Evolutionary conservation across 1,140 invertebrate genomes (phyloP).

Genomic region (Apis dorsata): DNA sequence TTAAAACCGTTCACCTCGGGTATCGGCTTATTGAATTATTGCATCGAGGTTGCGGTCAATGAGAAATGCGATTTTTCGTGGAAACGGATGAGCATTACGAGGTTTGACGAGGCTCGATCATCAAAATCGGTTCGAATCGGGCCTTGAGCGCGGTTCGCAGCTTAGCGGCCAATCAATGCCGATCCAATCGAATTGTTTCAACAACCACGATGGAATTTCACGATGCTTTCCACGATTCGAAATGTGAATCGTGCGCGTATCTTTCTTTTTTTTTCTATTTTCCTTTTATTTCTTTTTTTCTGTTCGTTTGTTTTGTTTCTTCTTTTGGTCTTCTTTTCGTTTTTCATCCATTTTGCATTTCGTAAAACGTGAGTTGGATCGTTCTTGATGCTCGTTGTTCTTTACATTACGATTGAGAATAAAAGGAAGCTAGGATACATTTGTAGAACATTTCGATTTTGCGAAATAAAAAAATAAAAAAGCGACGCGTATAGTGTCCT

Average conservation of each 20-base stretch:
- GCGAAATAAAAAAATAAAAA: too few relatives aligned
- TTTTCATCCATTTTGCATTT: not conserved
- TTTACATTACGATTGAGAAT: not conserved
- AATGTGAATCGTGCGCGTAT: not conserved
- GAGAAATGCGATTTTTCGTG: conserved; percentile 31
- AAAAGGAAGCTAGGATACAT: not conserved
- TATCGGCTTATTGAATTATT: conserved; percentile 43
- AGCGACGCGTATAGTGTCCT: not conserved
- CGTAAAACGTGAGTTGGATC: too few relatives aligned
- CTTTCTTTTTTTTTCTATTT: not conserved
- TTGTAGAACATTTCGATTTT: not conserved
- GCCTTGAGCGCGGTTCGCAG: not conserved
- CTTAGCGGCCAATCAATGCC: not conserved
- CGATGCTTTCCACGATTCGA: not conserved
- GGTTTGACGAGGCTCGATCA: conserved; percentile 11
- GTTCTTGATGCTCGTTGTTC: too few relatives aligned
- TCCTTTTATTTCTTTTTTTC: not conserved
- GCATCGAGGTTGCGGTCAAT: conserved; percentile 9
- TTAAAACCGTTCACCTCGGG: conserved; percentile 27
- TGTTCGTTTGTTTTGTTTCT: too few relatives aligned
- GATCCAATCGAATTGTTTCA: not conserved
- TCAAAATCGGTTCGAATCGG: not conserved
- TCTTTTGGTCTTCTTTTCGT: not conserved
- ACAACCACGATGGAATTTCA: not conserved
- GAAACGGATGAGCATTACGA: conserved; percentile 28